Evolutionary conservation across 2,888 invertebrate genomes (phyloP).

Genomic region (Cantharis rustica): DNA sequence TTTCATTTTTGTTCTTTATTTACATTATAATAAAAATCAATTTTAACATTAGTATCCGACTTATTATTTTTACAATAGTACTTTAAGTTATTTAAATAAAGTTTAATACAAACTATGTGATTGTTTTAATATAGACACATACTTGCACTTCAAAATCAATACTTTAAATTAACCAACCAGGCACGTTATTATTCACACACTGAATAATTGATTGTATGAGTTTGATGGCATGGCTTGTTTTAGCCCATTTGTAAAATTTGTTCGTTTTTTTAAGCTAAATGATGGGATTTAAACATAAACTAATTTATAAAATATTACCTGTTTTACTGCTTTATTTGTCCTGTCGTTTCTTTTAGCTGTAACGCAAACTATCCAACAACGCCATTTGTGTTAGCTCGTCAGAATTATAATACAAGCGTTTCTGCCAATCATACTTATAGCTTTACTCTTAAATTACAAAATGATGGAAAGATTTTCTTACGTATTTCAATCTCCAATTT

Average conservation of each 20-base stretch:
- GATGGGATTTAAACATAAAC: not conserved
- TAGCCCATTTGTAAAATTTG: not conserved
- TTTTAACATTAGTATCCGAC: not conserved
- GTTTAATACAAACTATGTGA: not conserved
- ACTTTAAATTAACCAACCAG: not conserved
- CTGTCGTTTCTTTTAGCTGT: too few relatives aligned
- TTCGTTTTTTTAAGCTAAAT: too few relatives aligned
- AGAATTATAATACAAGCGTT: too few relatives aligned
- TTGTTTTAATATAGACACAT: not conserved
- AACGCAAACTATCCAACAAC: too few relatives aligned
- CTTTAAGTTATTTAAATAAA: not conserved
- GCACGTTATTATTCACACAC: not conserved
- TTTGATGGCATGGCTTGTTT: not conserved
- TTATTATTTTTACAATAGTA: not conserved
- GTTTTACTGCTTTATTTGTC: too few relatives aligned
- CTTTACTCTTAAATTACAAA: too few relatives aligned
- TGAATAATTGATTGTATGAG: not conserved
- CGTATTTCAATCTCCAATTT: too few relatives aligned
- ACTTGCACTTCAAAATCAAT: not conserved
- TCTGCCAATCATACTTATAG: too few relatives aligned
- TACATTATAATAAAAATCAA: not conserved
- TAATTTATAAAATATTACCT: not conserved
- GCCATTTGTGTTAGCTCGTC: too few relatives aligned
- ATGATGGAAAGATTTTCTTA: too few relatives aligned
- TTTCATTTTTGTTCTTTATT: constrained; percentile 4